These are phyloP conservation scores for Hemiprocne comata DNA, from an alignment of 2,113 vertebrate genomes.

Conservation along the genomic window DNA sequence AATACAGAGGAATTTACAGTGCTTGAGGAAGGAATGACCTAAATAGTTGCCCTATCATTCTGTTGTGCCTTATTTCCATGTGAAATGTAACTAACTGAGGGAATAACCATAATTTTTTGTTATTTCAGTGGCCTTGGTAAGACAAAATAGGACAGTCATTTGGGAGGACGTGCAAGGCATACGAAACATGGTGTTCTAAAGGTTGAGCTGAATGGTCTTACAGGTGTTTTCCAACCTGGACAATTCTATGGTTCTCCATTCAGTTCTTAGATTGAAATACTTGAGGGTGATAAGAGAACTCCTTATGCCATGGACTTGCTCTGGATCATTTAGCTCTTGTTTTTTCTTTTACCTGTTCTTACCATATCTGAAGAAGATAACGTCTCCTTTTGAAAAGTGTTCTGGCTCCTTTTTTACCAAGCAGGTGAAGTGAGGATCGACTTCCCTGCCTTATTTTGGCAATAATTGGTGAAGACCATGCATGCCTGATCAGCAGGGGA, in stretches of 20 bases:
- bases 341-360: background rate
- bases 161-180: background rate
- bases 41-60: background rate
- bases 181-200: background rate
- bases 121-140: background rate
- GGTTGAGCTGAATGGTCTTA: no score
- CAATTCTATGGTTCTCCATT: background rate
- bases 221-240: no score
- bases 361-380: background rate
- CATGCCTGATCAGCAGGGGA: background rate
- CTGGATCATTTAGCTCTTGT: background rate
- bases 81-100: background rate
- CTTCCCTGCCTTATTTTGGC: no score
- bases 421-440: background rate
- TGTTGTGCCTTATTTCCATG: background rate
- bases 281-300: background rate
- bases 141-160: background rate
- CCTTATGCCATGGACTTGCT: background rate
- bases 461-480: background rate
- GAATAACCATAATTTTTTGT: background rate
- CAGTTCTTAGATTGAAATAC: background rate
- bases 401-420: background rate
- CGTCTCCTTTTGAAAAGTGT: background rate
- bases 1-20: conserved; percentile 23
- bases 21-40: background rate